These are phyloP conservation scores for Gryon sp. DNA, from an alignment of 1,140 invertebrate genomes.

Conservation along the genomic window DNA sequence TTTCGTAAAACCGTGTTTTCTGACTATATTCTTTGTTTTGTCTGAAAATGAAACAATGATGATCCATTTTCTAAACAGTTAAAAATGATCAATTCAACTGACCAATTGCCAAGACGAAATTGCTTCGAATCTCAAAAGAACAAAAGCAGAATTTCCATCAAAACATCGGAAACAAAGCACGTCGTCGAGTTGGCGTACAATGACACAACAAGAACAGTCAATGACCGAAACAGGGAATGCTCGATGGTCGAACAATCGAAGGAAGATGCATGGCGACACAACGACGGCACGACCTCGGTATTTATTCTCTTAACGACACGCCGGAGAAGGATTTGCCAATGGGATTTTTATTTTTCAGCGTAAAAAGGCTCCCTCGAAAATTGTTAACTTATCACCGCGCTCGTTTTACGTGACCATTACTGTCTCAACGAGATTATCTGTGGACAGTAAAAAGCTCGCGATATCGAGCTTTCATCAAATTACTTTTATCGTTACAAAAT, in stretches of 20 bases:
- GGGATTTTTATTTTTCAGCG: constrained; percentile 38
- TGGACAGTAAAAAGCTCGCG: constrained; percentile 17
- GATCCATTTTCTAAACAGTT: too few species aligned
- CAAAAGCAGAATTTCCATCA: constrained; percentile 9
- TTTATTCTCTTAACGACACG: constrained; percentile 55
- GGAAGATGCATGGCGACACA: constrained; percentile 52
- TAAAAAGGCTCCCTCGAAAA: constrained; percentile 36
- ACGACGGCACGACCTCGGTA: constrained; percentile 29
- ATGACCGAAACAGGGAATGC: constrained; percentile 20
- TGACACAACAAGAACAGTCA: constrained; percentile 38
- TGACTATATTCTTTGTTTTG: too few species aligned
- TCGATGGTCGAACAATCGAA: constrained; percentile 24
- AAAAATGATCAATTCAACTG: too few species aligned
- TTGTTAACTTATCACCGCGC: constrained; percentile 47
- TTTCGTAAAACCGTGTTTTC: too few species aligned
- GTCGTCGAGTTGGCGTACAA: constrained; percentile 21
- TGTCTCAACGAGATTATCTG: constrained; percentile 38
- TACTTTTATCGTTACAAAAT: constrained; percentile 44
- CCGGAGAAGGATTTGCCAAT: constrained; percentile 30
- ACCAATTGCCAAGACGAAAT: too few species aligned
- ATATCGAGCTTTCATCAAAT: constrained; percentile 42
- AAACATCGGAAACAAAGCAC: constrained; percentile 20
- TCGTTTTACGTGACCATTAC: constrained; percentile 39
- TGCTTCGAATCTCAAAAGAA: too few species aligned
- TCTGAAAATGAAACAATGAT: too few species aligned